A percentile compares a stretch with the other conserved stretches of the same genome.
phyloP scores from a whole-genome alignment of 1,140 invertebrate genomes.

The Pseudomyrmex concolor region DNA sequence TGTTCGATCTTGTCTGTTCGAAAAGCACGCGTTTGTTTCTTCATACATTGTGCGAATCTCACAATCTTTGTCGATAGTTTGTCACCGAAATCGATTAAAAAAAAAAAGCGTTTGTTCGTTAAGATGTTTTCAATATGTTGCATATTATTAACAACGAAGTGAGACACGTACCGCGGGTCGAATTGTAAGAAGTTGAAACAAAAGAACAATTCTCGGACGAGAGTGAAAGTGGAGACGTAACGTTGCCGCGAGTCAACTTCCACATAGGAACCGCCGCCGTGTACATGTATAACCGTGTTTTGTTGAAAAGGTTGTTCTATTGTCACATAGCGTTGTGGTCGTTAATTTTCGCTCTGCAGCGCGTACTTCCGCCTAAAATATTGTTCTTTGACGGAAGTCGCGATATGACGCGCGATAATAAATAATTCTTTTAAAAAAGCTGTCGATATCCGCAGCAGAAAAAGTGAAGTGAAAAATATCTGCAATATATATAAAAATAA shows the following conservation, averaged over 20 bases:
- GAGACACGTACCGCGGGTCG: neutral
- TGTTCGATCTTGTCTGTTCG: constrained; percentile 28
- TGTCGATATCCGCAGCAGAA: neutral
- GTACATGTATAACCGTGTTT: constrained; percentile 5
- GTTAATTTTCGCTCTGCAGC: constrained; percentile 43
- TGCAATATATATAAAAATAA: no score
- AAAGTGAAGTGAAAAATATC: constrained; percentile 7
- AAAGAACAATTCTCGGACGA: constrained; percentile 1
- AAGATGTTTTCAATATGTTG: no score
- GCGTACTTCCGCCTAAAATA: constrained; percentile 50
- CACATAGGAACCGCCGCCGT: neutral
- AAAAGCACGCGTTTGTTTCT: constrained; percentile 29
- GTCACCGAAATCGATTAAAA: neutral
- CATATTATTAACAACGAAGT: neutral
- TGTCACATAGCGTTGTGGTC: constrained; percentile 33
- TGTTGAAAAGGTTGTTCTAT: constrained; percentile 24
- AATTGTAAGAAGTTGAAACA: neutral
- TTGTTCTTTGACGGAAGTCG: constrained; percentile 44
- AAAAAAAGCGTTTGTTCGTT: no score
- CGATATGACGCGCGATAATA: neutral
- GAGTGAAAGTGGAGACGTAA: constrained; percentile 42
- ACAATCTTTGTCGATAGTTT: neutral
- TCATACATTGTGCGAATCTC: neutral
- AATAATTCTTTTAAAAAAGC: neutral
- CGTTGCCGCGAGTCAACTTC: neutral